Conservation (phyloP, 2,113 vertebrate species). For the Nothobranchius furzeri region DNA sequence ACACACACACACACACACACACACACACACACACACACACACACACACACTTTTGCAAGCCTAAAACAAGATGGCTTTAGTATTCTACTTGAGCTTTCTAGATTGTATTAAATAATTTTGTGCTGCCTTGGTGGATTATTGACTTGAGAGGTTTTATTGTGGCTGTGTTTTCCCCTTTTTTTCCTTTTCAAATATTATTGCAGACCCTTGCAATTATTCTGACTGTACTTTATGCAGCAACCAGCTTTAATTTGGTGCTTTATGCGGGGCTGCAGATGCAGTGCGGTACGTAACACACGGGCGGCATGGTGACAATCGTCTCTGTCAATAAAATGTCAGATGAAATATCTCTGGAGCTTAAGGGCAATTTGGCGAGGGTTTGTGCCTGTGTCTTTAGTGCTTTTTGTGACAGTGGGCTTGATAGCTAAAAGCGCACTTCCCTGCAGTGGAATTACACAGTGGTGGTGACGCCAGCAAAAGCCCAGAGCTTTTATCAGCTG, state of each 20-base stretch:
- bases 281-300: constrained; percentile 49
- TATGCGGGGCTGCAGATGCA: constrained; percentile 42
- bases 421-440: constrained; percentile 72
- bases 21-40: neutral
- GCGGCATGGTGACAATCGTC: constrained; percentile 51
- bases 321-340: constrained; percentile 70
- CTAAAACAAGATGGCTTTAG: constrained; percentile 45
- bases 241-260: constrained; percentile 30
- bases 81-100: constrained; percentile 57
- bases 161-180: constrained; percentile 67
- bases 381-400: constrained; percentile 67
- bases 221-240: constrained; percentile 50
- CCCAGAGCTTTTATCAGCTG: constrained; percentile 71
- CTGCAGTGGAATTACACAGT: constrained; percentile 72
- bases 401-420: constrained; percentile 61
- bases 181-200: constrained; percentile 78
- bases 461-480: constrained; percentile 62
- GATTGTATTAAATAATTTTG: constrained; percentile 54
- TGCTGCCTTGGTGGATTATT: constrained; percentile 69
- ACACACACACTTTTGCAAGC: constrained; percentile 30
- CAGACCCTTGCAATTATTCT: constrained; percentile 73
- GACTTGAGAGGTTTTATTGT: constrained; percentile 72
- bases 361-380: constrained; percentile 60
- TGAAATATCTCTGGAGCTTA: constrained; percentile 62
- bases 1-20: neutral